Base-by-base conservation (phyloP, 2,797 vertebrate species). In the Spheniscus humboldti region DNA sequence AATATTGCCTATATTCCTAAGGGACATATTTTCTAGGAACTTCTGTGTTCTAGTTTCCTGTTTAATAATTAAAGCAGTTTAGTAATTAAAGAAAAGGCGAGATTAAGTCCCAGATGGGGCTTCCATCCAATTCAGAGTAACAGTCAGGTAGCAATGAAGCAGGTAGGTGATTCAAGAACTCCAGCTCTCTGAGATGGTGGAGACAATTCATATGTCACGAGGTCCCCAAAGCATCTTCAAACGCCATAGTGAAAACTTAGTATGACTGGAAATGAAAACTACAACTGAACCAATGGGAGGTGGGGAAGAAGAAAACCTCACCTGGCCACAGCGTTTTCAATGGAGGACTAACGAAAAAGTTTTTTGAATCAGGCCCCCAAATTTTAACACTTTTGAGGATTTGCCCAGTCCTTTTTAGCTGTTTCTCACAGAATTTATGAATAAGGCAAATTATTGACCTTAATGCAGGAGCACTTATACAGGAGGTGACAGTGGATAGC, bases 201-300 rank as follows among this genome's bases (percentile, higher is more conserved):
- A 57, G 15, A 4, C 30, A 35, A 22, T 31, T 66, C 2, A 1
- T 56, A 11, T 11, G 12, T 35, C 33, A n/a, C 1, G 1, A 67
- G 47, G 25, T 82, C 35, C 33, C 1, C 5, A 79, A 93, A 66
- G 18, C 5, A 27, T 63, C 59, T 67, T 86, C 18, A 33, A 6
- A 81, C 4, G 9, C 6, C 30, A 1, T 11, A 53, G 5, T 59
- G 52, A 79, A 56, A 59, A 28, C 17, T 55, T 31, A 35, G 4
- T 16, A 17, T 56, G 33, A 59, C 27, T 84, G 73, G 50, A 75
- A 88, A 55, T n/a, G 25, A 69, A 73, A 92, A 14, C 13, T 76
- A 5, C 8, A 41, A 23, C 31, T 28, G 52, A 86, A 17, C 10
- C 5, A 17, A 2, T 7, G 18, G 53, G 28, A 69, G 9, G 10